phyloP scores from a whole-genome alignment of 1,140 invertebrate species.

The Coelopa frigida region DNA sequence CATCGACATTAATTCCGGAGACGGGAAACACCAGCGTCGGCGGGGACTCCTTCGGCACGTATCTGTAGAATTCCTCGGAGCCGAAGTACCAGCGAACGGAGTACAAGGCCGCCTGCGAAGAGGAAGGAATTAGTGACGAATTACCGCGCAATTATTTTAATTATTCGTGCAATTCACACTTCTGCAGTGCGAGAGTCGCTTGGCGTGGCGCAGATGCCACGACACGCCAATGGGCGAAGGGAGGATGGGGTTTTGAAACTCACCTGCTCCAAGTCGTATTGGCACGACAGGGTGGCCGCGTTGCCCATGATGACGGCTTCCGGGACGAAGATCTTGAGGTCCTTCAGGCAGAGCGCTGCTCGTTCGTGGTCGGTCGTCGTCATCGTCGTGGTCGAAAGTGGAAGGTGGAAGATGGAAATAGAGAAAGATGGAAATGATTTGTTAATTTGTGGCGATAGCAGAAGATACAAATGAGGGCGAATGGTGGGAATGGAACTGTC shows the following conservation, averaged over 20 bases:
- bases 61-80: conserved; percentile 71
- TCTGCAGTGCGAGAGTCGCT: not conserved
- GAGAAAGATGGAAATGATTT: not conserved
- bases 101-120: conserved; percentile 58
- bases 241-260: conserved; percentile 8
- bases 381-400: not conserved
- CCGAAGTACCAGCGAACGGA: conserved; percentile 77
- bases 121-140: conserved; percentile 13
- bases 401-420: not conserved
- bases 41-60: conserved; percentile 60
- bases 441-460: too few species aligned
- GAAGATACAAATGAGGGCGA: too few species aligned
- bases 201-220: not conserved
- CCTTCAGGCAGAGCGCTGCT: conserved; percentile 52
- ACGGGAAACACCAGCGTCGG: conserved; percentile 62
- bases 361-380: too few species aligned
- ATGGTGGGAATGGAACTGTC: too few species aligned
- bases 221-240: not conserved
- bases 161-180: conserved; percentile 6
- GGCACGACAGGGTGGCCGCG: conserved; percentile 63
- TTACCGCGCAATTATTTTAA: conserved; percentile 18
- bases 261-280: conserved; percentile 69
- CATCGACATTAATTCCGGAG: conserved; percentile 65
- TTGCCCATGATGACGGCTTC: conserved; percentile 64
- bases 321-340: conserved; percentile 67